Percentiles rank a stretch among this genome's conserved stretches.
Evolutionary conservation across 2,797 vertebrate species (phyloP).

Genomic region (Anolis apletophallus): DNA sequence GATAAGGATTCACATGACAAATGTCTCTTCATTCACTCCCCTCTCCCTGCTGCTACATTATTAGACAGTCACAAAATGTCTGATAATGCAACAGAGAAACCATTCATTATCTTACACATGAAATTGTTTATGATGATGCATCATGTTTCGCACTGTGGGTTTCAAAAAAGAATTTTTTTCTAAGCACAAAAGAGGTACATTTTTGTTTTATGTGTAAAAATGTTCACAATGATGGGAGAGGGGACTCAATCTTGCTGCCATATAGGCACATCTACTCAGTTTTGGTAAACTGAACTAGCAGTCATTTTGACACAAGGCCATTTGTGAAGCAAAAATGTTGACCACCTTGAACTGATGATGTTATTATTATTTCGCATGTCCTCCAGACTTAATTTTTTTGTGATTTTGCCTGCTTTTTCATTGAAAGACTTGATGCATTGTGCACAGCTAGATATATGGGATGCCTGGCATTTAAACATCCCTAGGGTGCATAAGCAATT

Average conservation of each 20-base stretch:
- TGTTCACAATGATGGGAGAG: neutral
- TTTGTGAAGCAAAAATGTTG: neutral
- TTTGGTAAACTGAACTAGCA: neutral
- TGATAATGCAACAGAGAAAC: too few species aligned
- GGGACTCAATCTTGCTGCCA: neutral
- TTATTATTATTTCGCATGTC: neutral
- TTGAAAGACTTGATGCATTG: neutral
- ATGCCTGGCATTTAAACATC: slow-evolving; percentile 13
- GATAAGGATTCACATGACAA: neutral
- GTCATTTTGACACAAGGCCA: neutral
- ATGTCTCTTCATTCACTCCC: neutral
- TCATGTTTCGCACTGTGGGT: neutral
- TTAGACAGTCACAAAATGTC: neutral
- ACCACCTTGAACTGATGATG: neutral
- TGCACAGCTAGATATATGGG: slow-evolving; percentile 16
- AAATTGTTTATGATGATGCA: neutral
- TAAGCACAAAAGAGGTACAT: neutral
- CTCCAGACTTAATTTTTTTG: neutral
- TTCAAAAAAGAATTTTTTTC: neutral
- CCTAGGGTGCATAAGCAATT: neutral
- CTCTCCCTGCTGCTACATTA: neutral
- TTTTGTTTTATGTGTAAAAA: neutral
- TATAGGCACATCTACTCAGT: neutral
- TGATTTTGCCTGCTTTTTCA: neutral
- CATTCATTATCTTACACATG: neutral